Percentiles rank a stretch among this genome's conserved stretches.
These are phyloP conservation scores for Zaprionus lineosus DNA, from an alignment of 2,888 invertebrate species.

Conservation along the genomic window DNA sequence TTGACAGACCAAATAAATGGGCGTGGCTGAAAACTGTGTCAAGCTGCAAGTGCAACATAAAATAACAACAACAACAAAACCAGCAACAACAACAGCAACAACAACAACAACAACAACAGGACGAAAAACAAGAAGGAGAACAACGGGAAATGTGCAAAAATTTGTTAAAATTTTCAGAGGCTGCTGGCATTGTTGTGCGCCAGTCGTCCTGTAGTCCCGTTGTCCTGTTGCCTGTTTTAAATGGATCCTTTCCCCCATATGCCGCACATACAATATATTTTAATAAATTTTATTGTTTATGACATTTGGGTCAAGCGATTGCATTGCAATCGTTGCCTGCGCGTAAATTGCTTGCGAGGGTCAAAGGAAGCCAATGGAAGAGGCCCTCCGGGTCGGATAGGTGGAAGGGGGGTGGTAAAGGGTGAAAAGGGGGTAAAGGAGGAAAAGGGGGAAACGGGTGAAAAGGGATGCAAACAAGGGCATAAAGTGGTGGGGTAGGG, in stretches of 20 bases:
- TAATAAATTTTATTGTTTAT: slow-evolving; percentile 62
- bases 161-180: slow-evolving; percentile 69
- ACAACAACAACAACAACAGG: slow-evolving; percentile 10
- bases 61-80: slow-evolving; percentile 18
- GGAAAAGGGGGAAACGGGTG: too few species aligned
- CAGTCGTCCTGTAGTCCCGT: slow-evolving; percentile 38
- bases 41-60: slow-evolving; percentile 65
- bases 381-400: too few species aligned
- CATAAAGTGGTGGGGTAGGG: too few species aligned
- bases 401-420: not conserved
- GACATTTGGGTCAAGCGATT: slow-evolving; percentile 68
- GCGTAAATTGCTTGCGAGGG: slow-evolving; percentile 53
- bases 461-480: too few species aligned
- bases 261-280: slow-evolving; percentile 42
- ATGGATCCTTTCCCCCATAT: slow-evolving; percentile 43
- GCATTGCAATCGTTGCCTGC: slow-evolving; percentile 54
- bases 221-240: slow-evolving; percentile 35
- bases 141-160: slow-evolving; percentile 67
- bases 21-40: slow-evolving; percentile 73
- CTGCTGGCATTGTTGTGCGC: slow-evolving; percentile 21
- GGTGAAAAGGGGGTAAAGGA: too few species aligned
- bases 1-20: slow-evolving; percentile 76
- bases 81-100: slow-evolving; percentile 7
- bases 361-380: slow-evolving; percentile 14
- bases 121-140: slow-evolving; percentile 28